A percentile compares a stretch with the other conserved stretches of the same genome.
These are phyloP conservation scores for Orthonevra nobilis DNA, from an alignment of 2,888 invertebrate genomes.

Conservation along the genomic window DNA sequence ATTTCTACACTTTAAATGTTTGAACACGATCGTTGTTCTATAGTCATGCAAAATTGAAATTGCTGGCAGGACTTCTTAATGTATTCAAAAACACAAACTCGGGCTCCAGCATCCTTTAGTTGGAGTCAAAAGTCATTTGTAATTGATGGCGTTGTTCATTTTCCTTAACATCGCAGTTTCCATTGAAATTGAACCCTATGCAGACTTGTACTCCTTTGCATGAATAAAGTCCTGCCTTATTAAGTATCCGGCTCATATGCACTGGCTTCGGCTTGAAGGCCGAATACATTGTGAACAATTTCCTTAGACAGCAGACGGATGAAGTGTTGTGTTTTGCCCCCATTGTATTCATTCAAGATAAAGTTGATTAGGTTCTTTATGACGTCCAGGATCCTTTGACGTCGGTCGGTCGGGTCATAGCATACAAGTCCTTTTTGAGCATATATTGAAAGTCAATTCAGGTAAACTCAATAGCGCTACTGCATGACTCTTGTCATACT, in stretches of 20 bases:
- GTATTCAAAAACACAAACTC: slow-evolving; percentile 46
- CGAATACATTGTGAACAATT: slow-evolving; percentile 54
- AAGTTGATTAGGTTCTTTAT: slow-evolving; percentile 61
- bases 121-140: slow-evolving; percentile 51
- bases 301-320: slow-evolving; percentile 30
- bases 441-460: slow-evolving; percentile 61
- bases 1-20: too few relatives aligned
- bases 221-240: slow-evolving; percentile 27
- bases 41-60: too few relatives aligned
- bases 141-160: slow-evolving; percentile 55
- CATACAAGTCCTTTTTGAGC: slow-evolving; percentile 12
- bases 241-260: too few relatives aligned
- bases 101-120: slow-evolving; percentile 12
- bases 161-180: slow-evolving; percentile 12
- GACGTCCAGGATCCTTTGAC: slow-evolving; percentile 37
- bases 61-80: too few relatives aligned
- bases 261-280: too few relatives aligned
- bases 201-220: slow-evolving; percentile 36
- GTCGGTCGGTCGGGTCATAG: slow-evolving; percentile 32
- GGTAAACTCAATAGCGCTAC: slow-evolving; percentile 40
- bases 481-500: slow-evolving; percentile 30
- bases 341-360: slow-evolving; percentile 52
- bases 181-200: slow-evolving; percentile 1
- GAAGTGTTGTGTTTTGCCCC: slow-evolving; percentile 10
- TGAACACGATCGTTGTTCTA: too few relatives aligned